phyloP scores from a whole-genome alignment of 2,888 invertebrate species.

The Polydrusus cervinus region DNA sequence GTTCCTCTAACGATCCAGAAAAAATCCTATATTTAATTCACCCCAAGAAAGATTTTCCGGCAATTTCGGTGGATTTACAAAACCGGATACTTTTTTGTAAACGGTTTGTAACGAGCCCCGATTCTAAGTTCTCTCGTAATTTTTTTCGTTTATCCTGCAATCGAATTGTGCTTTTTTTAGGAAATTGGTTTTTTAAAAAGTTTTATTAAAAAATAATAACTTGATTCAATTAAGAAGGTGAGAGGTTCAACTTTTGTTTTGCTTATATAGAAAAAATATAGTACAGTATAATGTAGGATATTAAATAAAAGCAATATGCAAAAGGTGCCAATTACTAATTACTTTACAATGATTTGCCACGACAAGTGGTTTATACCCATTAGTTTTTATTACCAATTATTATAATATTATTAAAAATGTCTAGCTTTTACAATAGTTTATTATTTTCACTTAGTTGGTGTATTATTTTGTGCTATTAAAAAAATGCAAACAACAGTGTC shows the following conservation, averaged over 20 bases:
- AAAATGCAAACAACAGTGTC: not conserved
- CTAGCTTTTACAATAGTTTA: not conserved
- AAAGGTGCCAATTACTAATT: not conserved
- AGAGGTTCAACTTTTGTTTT: no score
- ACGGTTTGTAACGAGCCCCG: not conserved
- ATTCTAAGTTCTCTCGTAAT: not conserved
- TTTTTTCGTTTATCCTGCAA: not conserved
- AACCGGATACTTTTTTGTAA: not conserved
- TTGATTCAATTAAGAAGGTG: not conserved
- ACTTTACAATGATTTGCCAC: not conserved
- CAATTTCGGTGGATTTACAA: conserved; percentile 1
- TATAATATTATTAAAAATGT: not conserved
- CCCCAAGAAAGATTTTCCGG: conserved; percentile 3
- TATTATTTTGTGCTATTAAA: conserved; percentile 3
- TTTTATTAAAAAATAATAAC: conserved; percentile 5
- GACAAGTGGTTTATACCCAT: not conserved
- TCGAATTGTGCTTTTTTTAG: not conserved
- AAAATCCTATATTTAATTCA: conserved; percentile 1
- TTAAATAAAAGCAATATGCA: not conserved
- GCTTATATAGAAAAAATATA: no score
- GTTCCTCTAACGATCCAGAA: not conserved
- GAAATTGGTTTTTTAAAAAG: not conserved
- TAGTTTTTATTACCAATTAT: not conserved
- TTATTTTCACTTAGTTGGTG: no score
- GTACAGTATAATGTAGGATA: no score